phyloP scores from a whole-genome alignment of 2,888 invertebrate genomes.

The Orthosia cruda region DNA sequence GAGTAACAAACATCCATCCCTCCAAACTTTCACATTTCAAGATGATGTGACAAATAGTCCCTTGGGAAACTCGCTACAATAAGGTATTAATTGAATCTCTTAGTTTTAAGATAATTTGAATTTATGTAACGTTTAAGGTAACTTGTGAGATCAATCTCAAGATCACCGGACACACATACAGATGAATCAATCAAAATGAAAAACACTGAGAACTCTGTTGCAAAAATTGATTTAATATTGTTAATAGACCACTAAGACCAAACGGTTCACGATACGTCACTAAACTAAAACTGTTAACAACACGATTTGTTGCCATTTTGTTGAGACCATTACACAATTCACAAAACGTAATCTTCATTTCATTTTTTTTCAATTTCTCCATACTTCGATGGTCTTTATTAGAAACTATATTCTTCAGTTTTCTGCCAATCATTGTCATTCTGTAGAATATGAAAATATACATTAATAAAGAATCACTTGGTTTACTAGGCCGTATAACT shows the following conservation, averaged over 20 bases:
- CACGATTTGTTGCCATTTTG: slow-evolving; percentile 26
- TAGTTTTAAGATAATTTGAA: neutral
- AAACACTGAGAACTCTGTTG: slow-evolving; percentile 82
- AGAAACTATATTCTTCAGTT: slow-evolving; percentile 1
- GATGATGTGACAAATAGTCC: too few relatives aligned
- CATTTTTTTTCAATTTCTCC: slow-evolving; percentile 33
- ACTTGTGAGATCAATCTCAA: neutral
- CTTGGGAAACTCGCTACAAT: neutral
- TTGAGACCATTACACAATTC: slow-evolving; percentile 35
- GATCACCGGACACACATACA: neutral
- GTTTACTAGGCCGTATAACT: too few relatives aligned
- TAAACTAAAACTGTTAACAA: slow-evolving; percentile 24
- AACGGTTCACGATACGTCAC: slow-evolving; percentile 31
- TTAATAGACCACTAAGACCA: slow-evolving; percentile 42
- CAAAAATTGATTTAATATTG: slow-evolving; percentile 76
- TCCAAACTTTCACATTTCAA: too few relatives aligned
- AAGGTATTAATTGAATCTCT: neutral
- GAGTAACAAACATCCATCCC: too few relatives aligned
- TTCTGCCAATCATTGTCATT: slow-evolving; percentile 24
- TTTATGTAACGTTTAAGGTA: neutral
- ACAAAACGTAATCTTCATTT: slow-evolving; percentile 30
- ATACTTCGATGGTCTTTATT: slow-evolving; percentile 22
- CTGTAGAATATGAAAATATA: slow-evolving; percentile 26
- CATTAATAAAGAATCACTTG: neutral
- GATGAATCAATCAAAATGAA: slow-evolving; percentile 63